These are phyloP conservation scores for Cremastinae sp. DNA, from an alignment of 2,888 invertebrate genomes.

Conservation along the genomic window DNA sequence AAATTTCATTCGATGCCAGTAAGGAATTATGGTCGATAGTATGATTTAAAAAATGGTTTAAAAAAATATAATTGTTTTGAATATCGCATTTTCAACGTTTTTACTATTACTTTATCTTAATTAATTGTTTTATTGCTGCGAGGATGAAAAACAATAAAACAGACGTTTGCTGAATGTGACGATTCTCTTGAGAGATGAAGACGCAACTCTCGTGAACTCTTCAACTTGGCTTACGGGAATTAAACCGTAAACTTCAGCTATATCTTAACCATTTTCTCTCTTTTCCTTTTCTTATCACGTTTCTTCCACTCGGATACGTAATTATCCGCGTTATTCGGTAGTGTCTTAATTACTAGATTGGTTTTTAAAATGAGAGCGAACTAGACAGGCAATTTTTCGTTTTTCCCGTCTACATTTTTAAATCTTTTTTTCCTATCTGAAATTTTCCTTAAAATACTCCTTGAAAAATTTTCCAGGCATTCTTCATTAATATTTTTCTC, in stretches of 20 bases:
- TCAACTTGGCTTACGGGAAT: conserved; percentile 53
- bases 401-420: background rate
- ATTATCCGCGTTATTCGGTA: conserved; percentile 51
- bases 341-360: conserved; percentile 44
- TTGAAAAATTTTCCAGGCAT: too few species aligned
- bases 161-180: background rate
- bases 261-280: conserved; percentile 1
- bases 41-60: too few species aligned
- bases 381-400: conserved; percentile 5
- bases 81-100: too few species aligned
- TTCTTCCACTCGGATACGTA: conserved; percentile 52
- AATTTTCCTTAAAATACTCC: too few species aligned
- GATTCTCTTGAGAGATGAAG: conserved; percentile 5
- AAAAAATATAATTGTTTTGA: too few species aligned
- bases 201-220: conserved; percentile 28
- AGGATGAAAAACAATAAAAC: conserved; percentile 14
- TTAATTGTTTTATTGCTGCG: conserved; percentile 46
- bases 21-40: too few species aligned
- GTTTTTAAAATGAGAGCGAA: background rate
- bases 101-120: background rate
- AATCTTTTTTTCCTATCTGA: too few species aligned
- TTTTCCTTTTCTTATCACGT: conserved; percentile 20
- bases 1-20: too few species aligned
- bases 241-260: conserved; percentile 54
- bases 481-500: too few species aligned